A percentile compares a stretch with the other conserved stretches of the same genome.
Conservation (phyloP, 2,888 invertebrate species). For the Ophonus ardosiacus region DNA sequence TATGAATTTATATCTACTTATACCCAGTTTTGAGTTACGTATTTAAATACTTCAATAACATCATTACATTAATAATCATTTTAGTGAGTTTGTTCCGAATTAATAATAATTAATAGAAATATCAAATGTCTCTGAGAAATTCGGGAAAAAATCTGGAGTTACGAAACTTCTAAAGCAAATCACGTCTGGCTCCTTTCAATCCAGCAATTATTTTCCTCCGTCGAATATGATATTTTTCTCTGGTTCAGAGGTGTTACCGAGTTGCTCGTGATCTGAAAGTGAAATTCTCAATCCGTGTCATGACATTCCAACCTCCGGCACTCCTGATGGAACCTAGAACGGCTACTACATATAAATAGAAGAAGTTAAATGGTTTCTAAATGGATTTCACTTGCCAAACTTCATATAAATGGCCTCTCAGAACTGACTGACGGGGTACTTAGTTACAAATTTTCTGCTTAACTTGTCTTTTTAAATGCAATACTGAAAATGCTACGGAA, state of each 20-base stretch:
- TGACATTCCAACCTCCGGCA: slow-evolving; percentile 16
- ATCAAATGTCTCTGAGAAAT: slow-evolving; percentile 1
- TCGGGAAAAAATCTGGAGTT: not conserved
- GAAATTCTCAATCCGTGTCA: slow-evolving; percentile 31
- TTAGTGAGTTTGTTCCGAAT: not conserved
- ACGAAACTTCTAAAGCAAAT: slow-evolving; percentile 7
- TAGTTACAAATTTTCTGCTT: not conserved
- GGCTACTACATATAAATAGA: slow-evolving; percentile 28
- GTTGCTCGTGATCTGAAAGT: slow-evolving; percentile 42
- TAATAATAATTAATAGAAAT: slow-evolving; percentile 27
- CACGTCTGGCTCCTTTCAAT: slow-evolving; percentile 42
- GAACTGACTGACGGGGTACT: not conserved
- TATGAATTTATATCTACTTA: too few species aligned
- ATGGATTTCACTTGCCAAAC: slow-evolving; percentile 36
- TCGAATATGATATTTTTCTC: slow-evolving; percentile 31
- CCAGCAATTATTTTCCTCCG: slow-evolving; percentile 32
- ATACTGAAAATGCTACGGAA: not conserved
- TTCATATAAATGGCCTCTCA: slow-evolving; percentile 32
- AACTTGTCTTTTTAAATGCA: not conserved
- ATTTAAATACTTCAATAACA: too few species aligned
- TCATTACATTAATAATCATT: too few species aligned
- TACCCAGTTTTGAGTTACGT: too few species aligned
- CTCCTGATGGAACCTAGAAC: slow-evolving; percentile 9
- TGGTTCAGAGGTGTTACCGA: slow-evolving; percentile 19
- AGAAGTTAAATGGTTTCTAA: slow-evolving; percentile 33